Conservation (phyloP, 2,888 invertebrate genomes). For the Acrobasis repandana region DNA sequence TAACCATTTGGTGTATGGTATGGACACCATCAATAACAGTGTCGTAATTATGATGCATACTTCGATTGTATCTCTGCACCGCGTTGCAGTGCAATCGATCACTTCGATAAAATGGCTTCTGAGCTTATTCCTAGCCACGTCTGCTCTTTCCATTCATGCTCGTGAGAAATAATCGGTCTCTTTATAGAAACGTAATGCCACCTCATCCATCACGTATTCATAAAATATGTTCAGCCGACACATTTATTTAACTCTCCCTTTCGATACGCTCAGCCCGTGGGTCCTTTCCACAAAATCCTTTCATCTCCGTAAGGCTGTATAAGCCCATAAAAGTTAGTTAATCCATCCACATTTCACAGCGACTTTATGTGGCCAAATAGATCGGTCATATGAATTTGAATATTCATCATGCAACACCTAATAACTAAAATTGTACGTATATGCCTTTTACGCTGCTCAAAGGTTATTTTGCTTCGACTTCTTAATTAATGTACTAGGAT, state of each 20-base stretch:
- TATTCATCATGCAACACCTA: no score
- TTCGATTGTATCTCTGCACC: conserved; percentile 25
- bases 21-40: conserved; percentile 32
- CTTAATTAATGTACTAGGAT: no score
- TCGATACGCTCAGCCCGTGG: neutral
- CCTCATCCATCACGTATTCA: conserved; percentile 12
- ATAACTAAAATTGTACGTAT: no score
- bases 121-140: conserved; percentile 27
- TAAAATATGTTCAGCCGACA: conserved; percentile 4
- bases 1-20: conserved; percentile 28
- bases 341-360: no score
- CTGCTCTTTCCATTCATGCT: conserved; percentile 26
- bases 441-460: no score
- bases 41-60: conserved; percentile 31
- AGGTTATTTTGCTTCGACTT: no score
- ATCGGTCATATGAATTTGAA: no score
- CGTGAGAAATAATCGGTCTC: conserved; percentile 23
- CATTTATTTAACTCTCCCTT: conserved; percentile 16
- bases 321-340: neutral
- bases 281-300: neutral
- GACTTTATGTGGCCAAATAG: no score
- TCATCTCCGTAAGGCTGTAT: neutral
- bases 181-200: conserved; percentile 15
- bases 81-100: conserved; percentile 30
- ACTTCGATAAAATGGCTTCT: conserved; percentile 30